These are phyloP conservation scores for Triplophysa dalaica DNA, from an alignment of 2,113 vertebrate genomes.

Conservation along the genomic window DNA sequence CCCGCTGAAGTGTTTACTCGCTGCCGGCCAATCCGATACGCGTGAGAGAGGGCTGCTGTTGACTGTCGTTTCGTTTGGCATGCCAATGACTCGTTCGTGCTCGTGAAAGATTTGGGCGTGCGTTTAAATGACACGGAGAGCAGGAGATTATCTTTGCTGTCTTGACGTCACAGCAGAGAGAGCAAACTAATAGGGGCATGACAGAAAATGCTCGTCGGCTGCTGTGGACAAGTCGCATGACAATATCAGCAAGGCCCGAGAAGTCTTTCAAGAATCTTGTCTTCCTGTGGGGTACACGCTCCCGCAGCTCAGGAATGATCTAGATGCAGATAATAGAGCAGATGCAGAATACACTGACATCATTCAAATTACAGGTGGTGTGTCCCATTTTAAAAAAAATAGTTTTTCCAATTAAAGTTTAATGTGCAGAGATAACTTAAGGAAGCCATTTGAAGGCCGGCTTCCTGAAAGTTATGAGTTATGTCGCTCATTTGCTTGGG, in stretches of 20 bases:
- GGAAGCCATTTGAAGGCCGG: neutral
- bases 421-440: neutral
- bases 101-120: neutral
- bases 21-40: slow-evolving; percentile 7
- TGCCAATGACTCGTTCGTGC: slow-evolving; percentile 6
- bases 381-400: neutral
- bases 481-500: neutral
- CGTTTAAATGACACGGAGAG: slow-evolving; percentile 13
- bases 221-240: slow-evolving; percentile 16
- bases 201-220: neutral
- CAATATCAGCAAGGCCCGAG: neutral
- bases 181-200: slow-evolving; percentile 6
- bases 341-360: neutral
- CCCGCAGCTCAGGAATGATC: neutral
- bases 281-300: neutral
- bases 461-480: neutral
- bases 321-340: neutral
- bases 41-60: slow-evolving; percentile 32
- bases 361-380: neutral
- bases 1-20: slow-evolving; percentile 32
- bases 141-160: neutral
- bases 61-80: slow-evolving; percentile 1
- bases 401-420: neutral
- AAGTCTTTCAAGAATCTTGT: neutral
- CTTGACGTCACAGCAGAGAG: neutral